These are phyloP conservation scores for Proales similis DNA, from an alignment of 1,140 invertebrate genomes.

Conservation along the genomic window DNA sequence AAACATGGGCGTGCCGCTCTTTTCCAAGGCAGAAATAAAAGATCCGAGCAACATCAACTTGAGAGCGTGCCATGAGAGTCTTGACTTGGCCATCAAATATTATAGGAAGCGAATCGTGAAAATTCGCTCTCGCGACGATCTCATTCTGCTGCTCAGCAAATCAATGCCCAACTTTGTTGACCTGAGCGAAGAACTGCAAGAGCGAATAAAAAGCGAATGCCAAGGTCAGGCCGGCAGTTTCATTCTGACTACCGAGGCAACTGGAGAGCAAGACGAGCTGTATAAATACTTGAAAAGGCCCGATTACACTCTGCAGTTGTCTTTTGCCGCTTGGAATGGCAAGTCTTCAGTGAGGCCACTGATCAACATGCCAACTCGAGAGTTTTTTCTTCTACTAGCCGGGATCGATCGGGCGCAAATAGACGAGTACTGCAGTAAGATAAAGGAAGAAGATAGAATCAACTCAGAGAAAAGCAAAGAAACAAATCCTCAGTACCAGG, in stretches of 20 bases:
- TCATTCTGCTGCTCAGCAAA: constrained; percentile 18
- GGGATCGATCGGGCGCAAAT: constrained; percentile 11
- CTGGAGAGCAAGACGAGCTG: constrained; percentile 3
- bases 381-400: constrained; percentile 22
- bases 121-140: constrained; percentile 2
- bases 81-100: constrained; percentile 25
- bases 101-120: constrained; percentile 15
- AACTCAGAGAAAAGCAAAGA: constrained; percentile 34
- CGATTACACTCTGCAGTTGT: constrained; percentile 14
- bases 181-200: constrained; percentile 12
- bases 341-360: constrained; percentile 22
- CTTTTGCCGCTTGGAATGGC: constrained; percentile 26
- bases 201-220: constrained; percentile 18
- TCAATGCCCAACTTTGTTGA: constrained; percentile 20
- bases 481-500: constrained; percentile 20
- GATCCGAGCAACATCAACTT: constrained; percentile 1
- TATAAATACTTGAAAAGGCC: no score
- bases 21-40: constrained; percentile 31
- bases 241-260: constrained; percentile 12
- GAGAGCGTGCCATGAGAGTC: constrained; percentile 13
- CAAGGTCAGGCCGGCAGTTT: constrained; percentile 19
- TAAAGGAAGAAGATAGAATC: constrained; percentile 13
- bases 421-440: not conserved
- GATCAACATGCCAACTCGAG: constrained; percentile 24
- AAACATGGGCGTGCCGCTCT: constrained; percentile 34